These are phyloP conservation scores for Melanotus villosus DNA, from an alignment of 2,888 invertebrate species.

Conservation along the genomic window DNA sequence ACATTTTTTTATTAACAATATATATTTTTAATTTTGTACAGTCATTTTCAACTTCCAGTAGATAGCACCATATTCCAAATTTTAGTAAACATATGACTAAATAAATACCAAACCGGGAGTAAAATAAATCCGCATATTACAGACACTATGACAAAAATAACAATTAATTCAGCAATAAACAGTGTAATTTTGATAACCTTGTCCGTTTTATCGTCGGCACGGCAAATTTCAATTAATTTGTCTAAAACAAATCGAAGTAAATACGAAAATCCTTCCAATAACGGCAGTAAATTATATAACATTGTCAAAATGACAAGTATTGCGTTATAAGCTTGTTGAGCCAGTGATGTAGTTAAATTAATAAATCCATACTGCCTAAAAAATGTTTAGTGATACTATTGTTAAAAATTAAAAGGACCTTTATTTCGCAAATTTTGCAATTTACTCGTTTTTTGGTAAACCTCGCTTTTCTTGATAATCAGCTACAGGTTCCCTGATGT, in stretches of 20 bases:
- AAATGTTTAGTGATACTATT: no score
- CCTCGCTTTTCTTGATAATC: conserved; percentile 63
- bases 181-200: conserved; percentile 59
- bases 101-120: conserved; percentile 58
- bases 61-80: neutral
- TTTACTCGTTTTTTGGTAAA: conserved; percentile 61
- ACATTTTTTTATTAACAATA: no score
- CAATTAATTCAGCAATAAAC: conserved; percentile 60
- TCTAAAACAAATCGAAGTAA: conserved; percentile 63
- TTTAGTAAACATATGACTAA: conserved; percentile 29
- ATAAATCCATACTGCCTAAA: conserved; percentile 63
- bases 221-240: conserved; percentile 63
- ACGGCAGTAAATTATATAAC: conserved; percentile 53
- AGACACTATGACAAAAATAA: conserved; percentile 60
- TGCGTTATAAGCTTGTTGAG: conserved; percentile 61
- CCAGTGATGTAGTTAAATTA: conserved; percentile 59
- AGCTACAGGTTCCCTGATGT: conserved; percentile 61
- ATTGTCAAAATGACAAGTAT: conserved; percentile 60
- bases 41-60: neutral
- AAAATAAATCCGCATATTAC: conserved; percentile 62
- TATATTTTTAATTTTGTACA: no score
- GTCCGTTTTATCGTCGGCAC: conserved; percentile 57
- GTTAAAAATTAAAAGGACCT: no score
- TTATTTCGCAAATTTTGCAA: neutral
- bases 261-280: conserved; percentile 59